phyloP scores from a whole-genome alignment of 2,113 vertebrate species.

The Tenebrosternarchus preto region DNA sequence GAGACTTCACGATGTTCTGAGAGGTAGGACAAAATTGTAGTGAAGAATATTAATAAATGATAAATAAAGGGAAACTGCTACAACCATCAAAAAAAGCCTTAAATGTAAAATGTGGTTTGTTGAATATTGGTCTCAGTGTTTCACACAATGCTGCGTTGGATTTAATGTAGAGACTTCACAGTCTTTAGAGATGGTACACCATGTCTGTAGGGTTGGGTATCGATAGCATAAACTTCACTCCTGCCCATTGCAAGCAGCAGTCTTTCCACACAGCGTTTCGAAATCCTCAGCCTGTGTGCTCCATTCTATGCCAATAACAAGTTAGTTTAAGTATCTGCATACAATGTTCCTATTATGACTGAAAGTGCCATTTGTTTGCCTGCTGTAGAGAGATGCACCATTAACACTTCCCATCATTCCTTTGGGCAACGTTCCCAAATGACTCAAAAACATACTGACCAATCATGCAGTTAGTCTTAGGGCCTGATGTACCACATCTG shows the following conservation, averaged over 20 bases:
- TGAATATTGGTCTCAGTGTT: background rate
- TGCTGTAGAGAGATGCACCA: background rate
- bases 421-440: background rate
- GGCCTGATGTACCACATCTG: background rate
- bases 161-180: too few relatives aligned
- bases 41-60: background rate
- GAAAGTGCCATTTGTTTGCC: background rate
- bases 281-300: background rate
- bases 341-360: background rate
- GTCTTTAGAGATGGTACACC: too few relatives aligned
- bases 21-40: background rate
- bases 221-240: constrained; percentile 8
- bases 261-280: constrained; percentile 2
- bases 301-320: background rate
- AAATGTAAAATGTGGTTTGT: background rate
- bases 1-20: background rate
- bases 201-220: constrained; percentile 3
- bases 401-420: background rate
- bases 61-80: background rate
- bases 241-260: background rate
- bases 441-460: background rate
- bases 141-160: background rate
- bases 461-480: background rate
- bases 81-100: background rate
- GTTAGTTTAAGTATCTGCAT: background rate